Percentiles rank a stretch among this genome's conserved stretches.
Evolutionary conservation across 2,113 vertebrate genomes (phyloP).

Genomic region (Smithornis capensis): DNA sequence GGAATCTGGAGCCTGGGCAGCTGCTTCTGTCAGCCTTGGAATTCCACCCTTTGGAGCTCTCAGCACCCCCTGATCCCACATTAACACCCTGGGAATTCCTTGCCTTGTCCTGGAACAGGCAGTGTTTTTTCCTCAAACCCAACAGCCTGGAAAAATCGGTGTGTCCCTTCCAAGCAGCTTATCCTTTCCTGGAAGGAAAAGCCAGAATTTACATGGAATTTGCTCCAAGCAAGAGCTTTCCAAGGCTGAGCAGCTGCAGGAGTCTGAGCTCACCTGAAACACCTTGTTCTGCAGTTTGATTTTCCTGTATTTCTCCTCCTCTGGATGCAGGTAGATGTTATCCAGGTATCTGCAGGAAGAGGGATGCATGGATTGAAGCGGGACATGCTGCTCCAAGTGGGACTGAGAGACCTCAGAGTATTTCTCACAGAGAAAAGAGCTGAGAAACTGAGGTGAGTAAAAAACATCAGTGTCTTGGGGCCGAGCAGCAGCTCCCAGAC

Average conservation of each 20-base stretch:
- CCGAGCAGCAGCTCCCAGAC: neutral
- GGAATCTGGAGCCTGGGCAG: neutral
- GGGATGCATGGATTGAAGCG: neutral
- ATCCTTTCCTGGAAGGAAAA: slow-evolving; percentile 85
- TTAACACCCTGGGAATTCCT: neutral
- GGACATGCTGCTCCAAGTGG: neutral
- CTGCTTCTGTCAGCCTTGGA: neutral
- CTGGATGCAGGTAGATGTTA: slow-evolving; percentile 89
- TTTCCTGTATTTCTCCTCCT: slow-evolving; percentile 91
- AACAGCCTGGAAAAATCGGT: slow-evolving; percentile 86
- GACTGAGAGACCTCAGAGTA: neutral
- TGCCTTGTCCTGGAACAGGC: slow-evolving; percentile 84
- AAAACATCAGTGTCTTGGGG: neutral
- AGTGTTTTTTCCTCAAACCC: slow-evolving; percentile 82
- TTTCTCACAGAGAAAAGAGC: neutral
- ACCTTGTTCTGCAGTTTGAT: slow-evolving; percentile 94
- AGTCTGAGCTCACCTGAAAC: slow-evolving; percentile 82
- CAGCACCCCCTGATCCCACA: neutral
- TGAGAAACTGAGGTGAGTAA: neutral
- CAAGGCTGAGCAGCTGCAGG: neutral
- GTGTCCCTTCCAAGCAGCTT: slow-evolving; percentile 81
- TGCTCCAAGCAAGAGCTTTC: neutral
- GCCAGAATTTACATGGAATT: neutral
- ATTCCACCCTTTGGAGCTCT: neutral
- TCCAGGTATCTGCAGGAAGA: slow-evolving; percentile 84